Evolutionary conservation across 2,888 invertebrate species (phyloP).

Genomic region (Eurois occulta): DNA sequence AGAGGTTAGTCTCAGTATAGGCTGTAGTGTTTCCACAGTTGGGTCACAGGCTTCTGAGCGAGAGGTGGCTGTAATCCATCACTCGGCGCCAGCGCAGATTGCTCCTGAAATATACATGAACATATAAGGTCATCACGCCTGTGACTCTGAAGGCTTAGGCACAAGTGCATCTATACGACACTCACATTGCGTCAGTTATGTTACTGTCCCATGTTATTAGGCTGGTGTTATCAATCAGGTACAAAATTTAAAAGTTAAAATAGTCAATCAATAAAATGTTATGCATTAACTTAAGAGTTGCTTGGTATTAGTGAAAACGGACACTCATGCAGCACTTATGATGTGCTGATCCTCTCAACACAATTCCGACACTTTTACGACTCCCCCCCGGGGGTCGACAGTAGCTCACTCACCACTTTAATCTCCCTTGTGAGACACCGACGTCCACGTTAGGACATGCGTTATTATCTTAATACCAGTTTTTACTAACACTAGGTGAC

Average conservation of each 20-base stretch:
- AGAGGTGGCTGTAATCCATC: background rate
- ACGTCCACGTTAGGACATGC: background rate
- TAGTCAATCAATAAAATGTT: background rate
- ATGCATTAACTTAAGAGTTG: background rate
- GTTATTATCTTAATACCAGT: conserved; percentile 3
- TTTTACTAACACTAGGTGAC: background rate
- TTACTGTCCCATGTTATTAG: background rate
- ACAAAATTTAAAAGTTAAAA: background rate
- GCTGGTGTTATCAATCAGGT: background rate
- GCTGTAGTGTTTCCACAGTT: too few relatives aligned
- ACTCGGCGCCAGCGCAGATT: background rate
- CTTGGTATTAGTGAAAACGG: background rate
- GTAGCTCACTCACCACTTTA: background rate
- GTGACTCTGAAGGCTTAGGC: background rate
- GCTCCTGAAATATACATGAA: background rate
- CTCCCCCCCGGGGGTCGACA: background rate
- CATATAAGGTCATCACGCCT: background rate
- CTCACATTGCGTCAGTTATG: background rate
- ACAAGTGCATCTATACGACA: background rate
- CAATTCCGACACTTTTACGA: background rate
- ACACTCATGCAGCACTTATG: too few relatives aligned
- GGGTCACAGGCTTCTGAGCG: background rate
- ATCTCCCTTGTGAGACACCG: background rate
- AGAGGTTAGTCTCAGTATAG: background rate
- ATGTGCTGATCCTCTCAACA: background rate